Evolutionary conservation across 2,797 vertebrate species (phyloP), one percentile per base, ranked within the genome.

Genomic region (Neostethus bicornis): DNA sequence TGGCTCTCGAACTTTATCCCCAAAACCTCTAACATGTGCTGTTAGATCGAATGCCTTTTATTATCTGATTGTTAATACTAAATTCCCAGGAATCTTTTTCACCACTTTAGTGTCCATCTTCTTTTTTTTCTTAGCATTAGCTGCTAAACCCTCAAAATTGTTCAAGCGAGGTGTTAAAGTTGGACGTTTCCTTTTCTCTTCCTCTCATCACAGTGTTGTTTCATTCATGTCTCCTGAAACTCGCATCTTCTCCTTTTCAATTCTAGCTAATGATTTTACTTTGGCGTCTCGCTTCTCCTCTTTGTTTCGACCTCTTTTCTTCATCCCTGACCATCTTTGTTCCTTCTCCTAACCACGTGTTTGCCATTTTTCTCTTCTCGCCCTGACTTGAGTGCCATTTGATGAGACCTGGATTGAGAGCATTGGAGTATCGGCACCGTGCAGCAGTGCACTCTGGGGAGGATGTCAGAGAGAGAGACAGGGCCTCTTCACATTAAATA

Each of bases 401-500:
- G 86, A 87, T 86, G 88, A 86, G 78, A 81, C 72, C 84, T 81
- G 85, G 73, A 86, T 83, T 77, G 80, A 85, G 77, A 75, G 80
- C 21, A 2, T 44, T 29, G 47, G 76, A 81, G 83, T 86, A 85
- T 85, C 82, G 63, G 71, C 17, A 63, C 29, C 1, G 43, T 70
- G 84, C 86, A 86, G 85, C 81, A 66, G 68, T 70, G 85, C 61
- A 68, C 77, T 77, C 80, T 47, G 75, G 85, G 85, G 85, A 79
- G 72, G 77, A 38, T 83, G 81, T 88, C 83, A 79, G 75, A 73
- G 77, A 67, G 66, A 51, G 65, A 85, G 85, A 87, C 84, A 68
- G 76, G 79, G 75, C 77, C 73, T 66, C 75, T 80, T 87, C 83
- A 86, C 81, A 80, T 86, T 83, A 87, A 87, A 90, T 87, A 90